Percentiles rank a stretch among this genome's conserved stretches.
phyloP scores from a whole-genome alignment of 2,797 vertebrate genomes.

The Coregonus ussuriensis region DNA sequence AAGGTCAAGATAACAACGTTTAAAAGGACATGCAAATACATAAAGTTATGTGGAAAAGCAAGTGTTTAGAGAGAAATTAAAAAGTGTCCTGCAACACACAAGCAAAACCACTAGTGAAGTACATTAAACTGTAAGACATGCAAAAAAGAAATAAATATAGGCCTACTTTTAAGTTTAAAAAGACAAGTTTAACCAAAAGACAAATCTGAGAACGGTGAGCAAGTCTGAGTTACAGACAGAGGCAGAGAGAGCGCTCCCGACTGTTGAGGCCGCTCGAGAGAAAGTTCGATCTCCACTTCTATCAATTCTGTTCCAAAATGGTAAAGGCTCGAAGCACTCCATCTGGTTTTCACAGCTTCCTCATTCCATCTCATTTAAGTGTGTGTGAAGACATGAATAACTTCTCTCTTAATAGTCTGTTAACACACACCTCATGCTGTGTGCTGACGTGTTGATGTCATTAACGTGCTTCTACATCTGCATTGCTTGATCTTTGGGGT shows the following conservation, averaged over 20 bases:
- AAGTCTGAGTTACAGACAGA: not conserved
- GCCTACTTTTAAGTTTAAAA: not conserved
- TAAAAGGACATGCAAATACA: not conserved
- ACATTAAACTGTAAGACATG: not conserved
- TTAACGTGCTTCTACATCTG: too few species aligned
- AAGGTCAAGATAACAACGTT: not conserved
- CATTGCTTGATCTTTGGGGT: too few species aligned
- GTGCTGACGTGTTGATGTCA: not conserved
- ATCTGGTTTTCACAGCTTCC: not conserved
- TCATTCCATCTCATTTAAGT: constrained; percentile 4
- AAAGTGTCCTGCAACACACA: not conserved
- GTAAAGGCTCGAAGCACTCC: not conserved
- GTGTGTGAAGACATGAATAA: constrained; percentile 8
- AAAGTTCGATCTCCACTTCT: not conserved
- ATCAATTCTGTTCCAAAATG: not conserved
- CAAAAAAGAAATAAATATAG: not conserved
- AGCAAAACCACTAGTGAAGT: not conserved
- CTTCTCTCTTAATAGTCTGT: not conserved
- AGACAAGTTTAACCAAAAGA: not conserved
- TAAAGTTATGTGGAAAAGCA: not conserved
- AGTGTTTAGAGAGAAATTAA: not conserved
- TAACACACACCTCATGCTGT: not conserved
- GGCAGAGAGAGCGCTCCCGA: not conserved
- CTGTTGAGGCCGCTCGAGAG: not conserved
- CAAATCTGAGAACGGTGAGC: not conserved